phyloP scores from a whole-genome alignment of 2,113 vertebrate genomes.

The Chauna torquata region DNA sequence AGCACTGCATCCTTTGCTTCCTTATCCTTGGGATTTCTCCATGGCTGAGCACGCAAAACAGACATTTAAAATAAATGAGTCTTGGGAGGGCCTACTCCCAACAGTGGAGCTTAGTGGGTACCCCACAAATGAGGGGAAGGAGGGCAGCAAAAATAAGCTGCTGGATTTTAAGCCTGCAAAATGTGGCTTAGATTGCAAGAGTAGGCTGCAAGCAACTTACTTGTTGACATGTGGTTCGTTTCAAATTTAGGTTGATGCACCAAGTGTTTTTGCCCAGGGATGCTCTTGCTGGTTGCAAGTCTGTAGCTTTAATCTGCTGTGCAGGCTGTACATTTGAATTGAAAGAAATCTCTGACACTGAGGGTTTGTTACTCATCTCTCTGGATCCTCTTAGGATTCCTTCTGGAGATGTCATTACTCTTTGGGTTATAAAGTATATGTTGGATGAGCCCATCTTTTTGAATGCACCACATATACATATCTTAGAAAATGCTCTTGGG shows the following conservation, averaged over 20 bases:
- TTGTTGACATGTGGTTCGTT: not conserved
- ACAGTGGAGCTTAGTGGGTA: not conserved
- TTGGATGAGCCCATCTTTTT: not conserved
- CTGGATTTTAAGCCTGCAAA: not conserved
- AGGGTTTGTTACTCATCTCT: not conserved
- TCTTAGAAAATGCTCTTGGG: not conserved
- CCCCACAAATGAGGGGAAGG: not conserved
- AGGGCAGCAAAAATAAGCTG: not conserved
- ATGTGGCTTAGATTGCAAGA: not conserved
- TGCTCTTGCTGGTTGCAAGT: not conserved
- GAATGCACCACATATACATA: not conserved
- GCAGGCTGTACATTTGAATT: not conserved
- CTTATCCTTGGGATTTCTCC: not conserved
- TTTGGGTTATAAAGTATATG: not conserved
- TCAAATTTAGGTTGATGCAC: not conserved
- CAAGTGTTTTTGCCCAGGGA: not conserved
- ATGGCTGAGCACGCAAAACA: not conserved
- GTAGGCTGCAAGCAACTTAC: not conserved
- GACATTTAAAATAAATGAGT: not conserved
- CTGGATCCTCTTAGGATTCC: not conserved
- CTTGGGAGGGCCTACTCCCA: not conserved
- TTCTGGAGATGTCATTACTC: not conserved
- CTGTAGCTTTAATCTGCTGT: not conserved
- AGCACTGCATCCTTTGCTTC: not conserved
- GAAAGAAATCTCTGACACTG: not conserved